Percentiles rank a stretch among this genome's conserved stretches.
These are phyloP conservation scores for Lutraria rhynchaena DNA, from an alignment of 1,140 invertebrate species.

Conservation along the genomic window DNA sequence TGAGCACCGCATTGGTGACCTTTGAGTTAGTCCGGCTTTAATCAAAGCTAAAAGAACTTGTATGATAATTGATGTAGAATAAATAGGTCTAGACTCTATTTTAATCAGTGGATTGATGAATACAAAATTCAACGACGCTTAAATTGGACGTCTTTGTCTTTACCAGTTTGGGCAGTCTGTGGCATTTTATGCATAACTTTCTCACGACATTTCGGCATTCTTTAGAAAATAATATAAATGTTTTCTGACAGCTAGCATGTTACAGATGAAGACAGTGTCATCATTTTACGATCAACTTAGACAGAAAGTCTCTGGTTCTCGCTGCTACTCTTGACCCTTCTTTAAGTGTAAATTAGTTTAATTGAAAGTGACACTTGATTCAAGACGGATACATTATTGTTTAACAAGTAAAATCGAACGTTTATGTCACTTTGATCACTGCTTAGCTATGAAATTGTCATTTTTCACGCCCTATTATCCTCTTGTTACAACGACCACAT, in stretches of 20 bases:
- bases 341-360: constrained; percentile 18
- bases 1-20: too few relatives aligned
- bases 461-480: constrained; percentile 35
- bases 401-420: constrained; percentile 41
- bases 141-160: too few relatives aligned
- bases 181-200: too few relatives aligned
- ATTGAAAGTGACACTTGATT: neutral
- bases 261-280: neutral
- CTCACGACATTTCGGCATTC: too few relatives aligned
- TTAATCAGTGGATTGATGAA: too few relatives aligned
- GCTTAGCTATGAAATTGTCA: constrained; percentile 47
- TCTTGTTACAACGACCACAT: constrained; percentile 5
- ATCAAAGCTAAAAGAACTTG: too few relatives aligned
- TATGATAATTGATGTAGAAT: too few relatives aligned
- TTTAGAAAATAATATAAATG: too few relatives aligned
- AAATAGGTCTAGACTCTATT: too few relatives aligned
- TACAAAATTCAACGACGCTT: too few relatives aligned
- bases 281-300: constrained; percentile 31
- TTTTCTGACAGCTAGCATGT: neutral
- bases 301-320: constrained; percentile 9
- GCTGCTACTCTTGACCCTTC: constrained; percentile 15
- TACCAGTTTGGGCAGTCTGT: too few relatives aligned
- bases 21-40: too few relatives aligned
- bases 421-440: constrained; percentile 51
- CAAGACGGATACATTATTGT: constrained; percentile 25